These are phyloP conservation scores for Helicoverpa armigera DNA, from an alignment of 1,140 invertebrate species.

Conservation along the genomic window DNA sequence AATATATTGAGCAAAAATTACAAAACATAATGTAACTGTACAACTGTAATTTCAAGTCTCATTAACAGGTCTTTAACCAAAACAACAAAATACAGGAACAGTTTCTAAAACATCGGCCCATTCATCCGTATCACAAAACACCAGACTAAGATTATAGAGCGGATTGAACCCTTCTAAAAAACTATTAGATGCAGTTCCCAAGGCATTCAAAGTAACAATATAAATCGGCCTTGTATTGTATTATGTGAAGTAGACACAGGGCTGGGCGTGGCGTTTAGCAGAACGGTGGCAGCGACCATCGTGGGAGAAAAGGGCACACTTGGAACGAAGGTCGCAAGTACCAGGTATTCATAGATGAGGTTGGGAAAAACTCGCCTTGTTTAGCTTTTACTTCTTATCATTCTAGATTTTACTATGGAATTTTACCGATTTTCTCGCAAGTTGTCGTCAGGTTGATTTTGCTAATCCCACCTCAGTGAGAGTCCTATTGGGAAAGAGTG, in stretches of 20 bases:
- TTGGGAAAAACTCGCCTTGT: neutral
- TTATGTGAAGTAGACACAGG: constrained; percentile 2
- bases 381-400: neutral
- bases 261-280: constrained; percentile 21
- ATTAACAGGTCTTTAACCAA: neutral
- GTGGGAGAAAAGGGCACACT: constrained; percentile 26
- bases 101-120: neutral
- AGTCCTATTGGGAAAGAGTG: too few species aligned
- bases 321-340: constrained; percentile 14
- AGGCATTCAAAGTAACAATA: constrained; percentile 15
- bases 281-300: constrained; percentile 5
- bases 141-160: neutral
- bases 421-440: too few species aligned
- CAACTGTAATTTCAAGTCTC: neutral
- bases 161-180: constrained; percentile 9
- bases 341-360: neutral
- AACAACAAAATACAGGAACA: too few species aligned
- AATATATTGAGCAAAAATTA: too few species aligned
- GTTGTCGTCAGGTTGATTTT: too few species aligned
- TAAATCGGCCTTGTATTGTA: constrained; percentile 12
- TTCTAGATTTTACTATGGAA: neutral
- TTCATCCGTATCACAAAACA: neutral
- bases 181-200: constrained; percentile 6
- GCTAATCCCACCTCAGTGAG: too few species aligned
- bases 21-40: too few species aligned